phyloP scores from a whole-genome alignment of 2,113 vertebrate genomes.

The Lonchura striata region DNA sequence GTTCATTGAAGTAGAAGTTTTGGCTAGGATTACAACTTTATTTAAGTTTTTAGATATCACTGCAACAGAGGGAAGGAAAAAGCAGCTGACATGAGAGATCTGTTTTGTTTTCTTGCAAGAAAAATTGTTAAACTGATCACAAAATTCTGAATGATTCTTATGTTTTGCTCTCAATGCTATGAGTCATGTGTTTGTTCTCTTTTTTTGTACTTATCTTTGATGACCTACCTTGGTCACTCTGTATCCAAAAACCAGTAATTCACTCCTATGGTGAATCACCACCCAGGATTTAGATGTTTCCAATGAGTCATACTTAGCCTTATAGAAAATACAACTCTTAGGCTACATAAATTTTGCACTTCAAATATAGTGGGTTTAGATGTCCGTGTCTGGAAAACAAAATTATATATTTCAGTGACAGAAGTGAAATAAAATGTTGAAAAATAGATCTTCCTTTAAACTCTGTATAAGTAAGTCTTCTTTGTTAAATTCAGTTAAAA shows the following conservation, averaged over 20 bases:
- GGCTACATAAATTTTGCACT: constrained; percentile 3
- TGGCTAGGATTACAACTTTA: not conserved
- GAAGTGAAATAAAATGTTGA: not conserved
- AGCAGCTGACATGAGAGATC: not conserved
- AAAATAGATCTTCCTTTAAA: not conserved
- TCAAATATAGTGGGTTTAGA: not conserved
- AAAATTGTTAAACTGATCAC: not conserved
- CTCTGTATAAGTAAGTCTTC: not conserved
- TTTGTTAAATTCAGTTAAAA: not conserved
- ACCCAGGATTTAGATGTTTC: constrained; percentile 40
- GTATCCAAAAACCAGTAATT: constrained; percentile 30
- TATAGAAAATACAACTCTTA: not conserved
- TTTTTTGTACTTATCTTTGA: constrained; percentile 3
- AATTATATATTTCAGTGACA: not conserved
- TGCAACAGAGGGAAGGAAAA: not conserved
- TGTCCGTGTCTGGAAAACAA: not conserved
- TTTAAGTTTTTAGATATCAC: not conserved
- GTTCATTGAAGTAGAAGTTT: not conserved
- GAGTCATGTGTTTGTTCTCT: constrained; percentile 53
- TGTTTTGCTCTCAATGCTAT: not conserved
- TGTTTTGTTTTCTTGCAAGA: not conserved
- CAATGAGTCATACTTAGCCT: constrained; percentile 59
- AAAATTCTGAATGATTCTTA: not conserved
- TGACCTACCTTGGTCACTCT: not conserved
- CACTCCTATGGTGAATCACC: constrained; percentile 35